Percentiles rank a stretch among this genome's conserved stretches.
Conservation (phyloP, 2,797 vertebrate species). For the Scolopax bukidnonensis region DNA sequence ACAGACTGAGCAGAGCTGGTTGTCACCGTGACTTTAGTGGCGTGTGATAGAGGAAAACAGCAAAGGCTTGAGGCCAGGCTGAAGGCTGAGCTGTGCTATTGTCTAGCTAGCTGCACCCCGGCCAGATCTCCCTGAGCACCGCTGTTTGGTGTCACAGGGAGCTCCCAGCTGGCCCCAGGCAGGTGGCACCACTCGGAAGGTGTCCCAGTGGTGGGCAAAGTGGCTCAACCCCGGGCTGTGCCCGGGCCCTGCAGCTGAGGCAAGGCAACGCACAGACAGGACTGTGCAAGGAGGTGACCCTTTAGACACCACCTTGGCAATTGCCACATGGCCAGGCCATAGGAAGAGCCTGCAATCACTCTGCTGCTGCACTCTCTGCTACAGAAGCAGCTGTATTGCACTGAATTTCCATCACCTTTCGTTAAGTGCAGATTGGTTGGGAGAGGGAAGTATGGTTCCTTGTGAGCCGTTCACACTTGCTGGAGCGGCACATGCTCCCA, state of each 20-base stretch:
- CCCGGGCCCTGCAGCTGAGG: background rate
- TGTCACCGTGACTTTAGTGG: background rate
- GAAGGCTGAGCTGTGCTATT: background rate
- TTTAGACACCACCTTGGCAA: background rate
- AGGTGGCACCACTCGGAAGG: background rate
- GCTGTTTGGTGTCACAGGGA: background rate
- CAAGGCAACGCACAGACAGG: accelerated
- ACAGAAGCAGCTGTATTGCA: background rate
- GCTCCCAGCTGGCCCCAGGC: background rate
- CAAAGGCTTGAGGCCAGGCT: background rate
- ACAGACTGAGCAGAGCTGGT: background rate
- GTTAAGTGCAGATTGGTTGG: background rate
- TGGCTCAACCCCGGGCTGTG: accelerated
- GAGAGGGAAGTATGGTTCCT: background rate
- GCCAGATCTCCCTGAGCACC: background rate
- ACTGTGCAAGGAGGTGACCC: background rate
- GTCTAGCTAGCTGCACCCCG: accelerated
- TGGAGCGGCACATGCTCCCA: background rate
- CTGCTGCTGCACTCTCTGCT: background rate
- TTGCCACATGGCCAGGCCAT: background rate
- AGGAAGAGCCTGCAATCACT: background rate
- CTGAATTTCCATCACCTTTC: background rate
- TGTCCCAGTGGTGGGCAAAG: background rate
- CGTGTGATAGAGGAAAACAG: background rate
- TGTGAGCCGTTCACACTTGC: background rate